Evolutionary conservation across 2,888 invertebrate genomes (phyloP).

Genomic region (Harpalus rufipes): DNA sequence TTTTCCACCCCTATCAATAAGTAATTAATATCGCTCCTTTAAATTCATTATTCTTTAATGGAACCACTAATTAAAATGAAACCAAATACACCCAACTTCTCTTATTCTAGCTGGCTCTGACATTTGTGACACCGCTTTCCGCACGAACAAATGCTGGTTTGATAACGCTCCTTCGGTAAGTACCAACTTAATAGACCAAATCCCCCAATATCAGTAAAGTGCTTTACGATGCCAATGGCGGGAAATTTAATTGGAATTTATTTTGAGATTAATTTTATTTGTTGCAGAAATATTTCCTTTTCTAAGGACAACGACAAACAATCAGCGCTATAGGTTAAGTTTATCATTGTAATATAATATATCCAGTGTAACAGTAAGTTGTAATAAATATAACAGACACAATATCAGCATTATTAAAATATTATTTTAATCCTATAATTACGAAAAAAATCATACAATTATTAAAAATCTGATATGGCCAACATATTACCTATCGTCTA

Average conservation of each 20-base stretch:
- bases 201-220: constrained; percentile 1
- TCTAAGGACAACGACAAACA: constrained; percentile 32
- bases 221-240: background rate
- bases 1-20: constrained; percentile 60
- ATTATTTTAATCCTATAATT: too few species aligned
- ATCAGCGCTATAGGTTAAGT: constrained; percentile 39
- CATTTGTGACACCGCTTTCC: constrained; percentile 71
- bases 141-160: constrained; percentile 71
- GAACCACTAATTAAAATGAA: background rate
- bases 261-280: constrained; percentile 13
- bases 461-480: too few species aligned
- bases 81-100: constrained; percentile 50
- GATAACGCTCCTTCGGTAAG: constrained; percentile 69
- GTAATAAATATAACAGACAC: constrained; percentile 12
- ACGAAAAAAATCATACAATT: too few species aligned
- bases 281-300: constrained; percentile 56
- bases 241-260: constrained; percentile 16
- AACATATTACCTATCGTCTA: too few species aligned
- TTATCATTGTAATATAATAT: constrained; percentile 48
- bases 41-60: background rate
- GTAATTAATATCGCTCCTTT: background rate
- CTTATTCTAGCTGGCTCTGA: constrained; percentile 70
- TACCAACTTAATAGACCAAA: constrained; percentile 16
- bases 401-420: background rate
- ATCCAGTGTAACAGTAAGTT: constrained; percentile 62